phyloP scores from a whole-genome alignment of 2,797 vertebrate species.

The Hypotaenidia philippensis region DNA sequence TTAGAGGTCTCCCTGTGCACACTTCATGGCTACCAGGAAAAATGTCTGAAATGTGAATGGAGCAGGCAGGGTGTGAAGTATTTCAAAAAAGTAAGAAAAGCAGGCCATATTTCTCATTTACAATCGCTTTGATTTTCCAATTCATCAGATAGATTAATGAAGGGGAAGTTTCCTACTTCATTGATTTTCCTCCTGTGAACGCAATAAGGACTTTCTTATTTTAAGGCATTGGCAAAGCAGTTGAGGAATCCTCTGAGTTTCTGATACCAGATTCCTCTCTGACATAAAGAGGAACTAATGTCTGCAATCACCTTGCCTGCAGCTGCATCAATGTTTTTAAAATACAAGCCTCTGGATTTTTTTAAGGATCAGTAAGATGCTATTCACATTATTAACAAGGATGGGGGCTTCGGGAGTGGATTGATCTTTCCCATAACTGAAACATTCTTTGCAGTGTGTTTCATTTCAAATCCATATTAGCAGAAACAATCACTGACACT shows the following conservation, averaged over 20 bases:
- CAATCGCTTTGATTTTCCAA: constrained; percentile 6
- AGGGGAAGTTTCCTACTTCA: constrained; percentile 25
- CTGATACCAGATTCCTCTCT: constrained; percentile 50
- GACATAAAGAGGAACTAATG: constrained; percentile 73
- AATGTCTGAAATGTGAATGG: neutral
- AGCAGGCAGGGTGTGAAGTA: neutral
- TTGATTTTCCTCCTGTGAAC: constrained; percentile 32
- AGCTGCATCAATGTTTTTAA: constrained; percentile 68
- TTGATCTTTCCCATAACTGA: constrained; percentile 60
- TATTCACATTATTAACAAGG: constrained; percentile 64
- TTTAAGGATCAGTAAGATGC: constrained; percentile 57
- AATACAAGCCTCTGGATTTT: constrained; percentile 63
- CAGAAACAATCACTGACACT: constrained; percentile 42
- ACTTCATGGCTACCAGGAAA: neutral
- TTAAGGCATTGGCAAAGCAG: constrained; percentile 47
- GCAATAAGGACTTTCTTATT: constrained; percentile 21
- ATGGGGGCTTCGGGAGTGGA: constrained; percentile 12
- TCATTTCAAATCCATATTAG: constrained; percentile 42
- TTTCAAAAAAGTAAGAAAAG: neutral
- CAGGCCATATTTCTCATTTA: neutral
- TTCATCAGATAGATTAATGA: constrained; percentile 24
- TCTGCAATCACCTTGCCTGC: constrained; percentile 73
- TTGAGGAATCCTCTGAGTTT: constrained; percentile 62
- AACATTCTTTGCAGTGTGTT: constrained; percentile 36
- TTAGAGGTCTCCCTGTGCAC: neutral